These are phyloP conservation scores for Temnothorax rugatulus DNA, from an alignment of 2,888 invertebrate genomes.

Conservation along the genomic window DNA sequence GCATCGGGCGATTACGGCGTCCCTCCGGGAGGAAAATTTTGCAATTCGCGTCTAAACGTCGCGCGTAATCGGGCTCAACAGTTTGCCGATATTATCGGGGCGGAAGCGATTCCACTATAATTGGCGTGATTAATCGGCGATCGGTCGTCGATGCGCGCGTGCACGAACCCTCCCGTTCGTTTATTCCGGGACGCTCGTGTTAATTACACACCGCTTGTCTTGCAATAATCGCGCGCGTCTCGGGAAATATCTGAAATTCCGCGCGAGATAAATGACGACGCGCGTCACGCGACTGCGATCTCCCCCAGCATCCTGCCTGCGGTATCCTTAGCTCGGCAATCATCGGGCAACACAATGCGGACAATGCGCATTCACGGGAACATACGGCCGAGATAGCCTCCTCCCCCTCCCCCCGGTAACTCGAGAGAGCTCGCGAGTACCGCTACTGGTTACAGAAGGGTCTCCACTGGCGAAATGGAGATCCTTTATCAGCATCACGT, in stretches of 20 bases:
- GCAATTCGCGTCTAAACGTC: not conserved
- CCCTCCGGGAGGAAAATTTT: slow-evolving; percentile 6
- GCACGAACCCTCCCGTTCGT: not conserved
- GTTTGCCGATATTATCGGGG: not conserved
- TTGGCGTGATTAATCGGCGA: not conserved
- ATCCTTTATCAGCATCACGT: slow-evolving; percentile 64
- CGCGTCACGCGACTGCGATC: slow-evolving; percentile 18
- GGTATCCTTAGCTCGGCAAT: slow-evolving; percentile 51
- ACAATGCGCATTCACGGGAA: slow-evolving; percentile 57
- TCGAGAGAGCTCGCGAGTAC: slow-evolving; percentile 22
- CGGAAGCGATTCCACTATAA: slow-evolving; percentile 7
- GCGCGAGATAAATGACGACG: slow-evolving; percentile 43
- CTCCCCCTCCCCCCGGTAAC: not conserved
- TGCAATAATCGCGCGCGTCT: slow-evolving; percentile 17
- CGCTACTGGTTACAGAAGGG: slow-evolving; percentile 23
- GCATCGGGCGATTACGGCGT: not conserved
- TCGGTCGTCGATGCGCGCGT: not conserved
- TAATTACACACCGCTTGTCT: slow-evolving; percentile 40
- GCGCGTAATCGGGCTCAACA: slow-evolving; percentile 1
- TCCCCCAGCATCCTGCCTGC: not conserved
- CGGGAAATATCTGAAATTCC: slow-evolving; percentile 49
- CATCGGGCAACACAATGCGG: slow-evolving; percentile 46
- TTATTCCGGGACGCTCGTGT: not conserved
- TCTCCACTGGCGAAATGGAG: slow-evolving; percentile 52
- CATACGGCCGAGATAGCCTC: slow-evolving; percentile 36